Evolutionary conservation across 2,888 invertebrate species (phyloP), one percentile per base, ranked within the genome.

Genomic region (Lissonota sp.): DNA sequence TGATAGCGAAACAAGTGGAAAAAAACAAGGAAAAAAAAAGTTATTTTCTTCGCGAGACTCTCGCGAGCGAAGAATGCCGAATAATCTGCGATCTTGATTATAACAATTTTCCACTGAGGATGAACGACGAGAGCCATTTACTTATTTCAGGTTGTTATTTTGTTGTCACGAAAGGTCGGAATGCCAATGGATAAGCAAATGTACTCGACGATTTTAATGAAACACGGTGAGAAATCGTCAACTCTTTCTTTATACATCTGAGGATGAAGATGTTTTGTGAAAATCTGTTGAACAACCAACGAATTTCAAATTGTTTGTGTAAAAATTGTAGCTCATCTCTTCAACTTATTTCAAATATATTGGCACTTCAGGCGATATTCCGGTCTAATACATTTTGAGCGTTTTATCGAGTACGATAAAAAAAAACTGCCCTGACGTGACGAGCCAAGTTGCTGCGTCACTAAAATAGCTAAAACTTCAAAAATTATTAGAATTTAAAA

Each of bases 81-180:
- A 66, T 67, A 67, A 67, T 67, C 51, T 60, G 44, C 66, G 51
- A 67, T 67, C 58, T 60, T 51, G 53, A 55, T 55, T 16, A 37
- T 62, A 46, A 51, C 62, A 69, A 69, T 69, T 76, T 26, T 63
- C 63, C 46, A 49, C 60, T 62, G n/a, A 44, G 44, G 62, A 76
- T 55, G 62, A 69, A 53, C 44, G 39, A 63, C 44, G 55, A 42
- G 44, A n/a, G 26, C 26, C 26, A 26, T 26, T 26, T 14, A 63
- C 2, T 62, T 69, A 63, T 46, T 62, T 6, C 14, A 26, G 42
- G 53, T 53, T 16, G 37, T 69, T 62, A 53, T 44, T 60, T 10
- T 55, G 49, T 64, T 14, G 55, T 72, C 70, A 77, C 77, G 77
- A 70, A 51, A 64, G 62, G 63, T 70, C 58, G 55, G 57, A 58